Evolutionary conservation across 2,113 vertebrate species (phyloP), one percentile per base, ranked within the genome.

Genomic region (Thamnophis sirtalis): DNA sequence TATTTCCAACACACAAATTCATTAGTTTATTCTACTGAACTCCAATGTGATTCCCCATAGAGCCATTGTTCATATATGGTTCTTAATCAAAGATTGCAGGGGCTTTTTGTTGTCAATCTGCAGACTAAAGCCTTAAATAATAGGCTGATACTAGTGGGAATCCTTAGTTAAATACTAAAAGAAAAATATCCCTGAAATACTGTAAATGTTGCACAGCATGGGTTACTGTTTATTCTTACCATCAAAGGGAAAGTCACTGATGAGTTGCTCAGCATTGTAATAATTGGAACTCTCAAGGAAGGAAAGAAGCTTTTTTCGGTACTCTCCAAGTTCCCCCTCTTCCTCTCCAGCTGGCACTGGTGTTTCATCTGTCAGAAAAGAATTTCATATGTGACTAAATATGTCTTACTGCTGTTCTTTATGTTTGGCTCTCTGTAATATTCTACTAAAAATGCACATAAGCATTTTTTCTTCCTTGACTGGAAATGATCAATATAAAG

Each of bases 231-330:
- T 90, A 15, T 91, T 85, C 53, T 97, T 95, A 99, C 99, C 99
- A 94, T 99, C 99, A 94, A 99, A 99, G 88, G 99, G 99, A 88
- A 99, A 99, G 96, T 99, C 98, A 56, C 99, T 99, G 96, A 99
- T 99, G 93, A 99, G 98, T 86, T 97, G 97, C 85, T 97, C 96
- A 11, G 99, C 99, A 87, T 99, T 98, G 43, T 99, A 99, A 95
- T 97, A 98, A 95, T 93, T 96, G 1, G 99, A 99, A 94, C 98
- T 98, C 92, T 99, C 98, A 92, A 99, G 94, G 94, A 99, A 99
- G 26, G 95, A 96, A 0, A 99, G 97, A 73, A 99, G 98, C 89
- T 99, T 99, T 89, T 96, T 98, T 28, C 99, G 96, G 94, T 98
- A 99, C 92, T 99, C 98, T 55, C 99, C 99, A 85, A 99, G 97